phyloP scores from a whole-genome alignment of 2,888 invertebrate genomes.

The Tiphia femorata region DNA sequence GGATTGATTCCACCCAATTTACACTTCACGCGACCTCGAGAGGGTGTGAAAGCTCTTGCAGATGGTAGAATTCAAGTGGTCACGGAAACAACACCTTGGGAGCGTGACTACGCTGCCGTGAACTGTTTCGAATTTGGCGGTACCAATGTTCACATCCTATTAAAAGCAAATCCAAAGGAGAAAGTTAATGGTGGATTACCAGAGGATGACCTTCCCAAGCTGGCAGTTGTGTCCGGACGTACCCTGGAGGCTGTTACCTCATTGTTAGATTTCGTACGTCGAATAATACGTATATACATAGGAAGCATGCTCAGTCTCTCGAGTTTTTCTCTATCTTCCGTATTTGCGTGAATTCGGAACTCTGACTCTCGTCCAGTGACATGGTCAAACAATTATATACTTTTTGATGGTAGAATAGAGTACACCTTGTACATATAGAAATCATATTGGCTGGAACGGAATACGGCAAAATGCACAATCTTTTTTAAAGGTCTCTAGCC shows the following conservation, averaged over 20 bases:
- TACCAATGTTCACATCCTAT: conserved; percentile 81
- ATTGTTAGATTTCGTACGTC: conserved; percentile 75
- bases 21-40: conserved; percentile 77
- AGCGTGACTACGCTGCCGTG: conserved; percentile 81
- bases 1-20: conserved; percentile 88
- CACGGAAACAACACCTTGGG: conserved; percentile 78
- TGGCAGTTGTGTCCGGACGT: conserved; percentile 83
- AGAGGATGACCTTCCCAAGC: conserved; percentile 77
- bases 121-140: conserved; percentile 97
- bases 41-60: conserved; percentile 74
- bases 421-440: too few relatives aligned
- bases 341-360: too few relatives aligned
- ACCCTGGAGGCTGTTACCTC: conserved; percentile 81
- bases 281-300: too few relatives aligned
- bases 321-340: too few relatives aligned
- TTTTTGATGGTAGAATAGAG: too few relatives aligned
- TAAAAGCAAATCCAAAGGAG: conserved; percentile 74
- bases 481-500: conserved; percentile 55
- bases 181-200: conserved; percentile 77
- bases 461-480: too few relatives aligned
- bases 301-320: too few relatives aligned
- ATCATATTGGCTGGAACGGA: too few relatives aligned
- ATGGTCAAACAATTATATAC: too few relatives aligned
- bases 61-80: conserved; percentile 80
- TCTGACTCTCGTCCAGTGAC: too few relatives aligned